Evolutionary conservation across 2,797 vertebrate genomes (phyloP).

Genomic region (Sphenodon punctatus): DNA sequence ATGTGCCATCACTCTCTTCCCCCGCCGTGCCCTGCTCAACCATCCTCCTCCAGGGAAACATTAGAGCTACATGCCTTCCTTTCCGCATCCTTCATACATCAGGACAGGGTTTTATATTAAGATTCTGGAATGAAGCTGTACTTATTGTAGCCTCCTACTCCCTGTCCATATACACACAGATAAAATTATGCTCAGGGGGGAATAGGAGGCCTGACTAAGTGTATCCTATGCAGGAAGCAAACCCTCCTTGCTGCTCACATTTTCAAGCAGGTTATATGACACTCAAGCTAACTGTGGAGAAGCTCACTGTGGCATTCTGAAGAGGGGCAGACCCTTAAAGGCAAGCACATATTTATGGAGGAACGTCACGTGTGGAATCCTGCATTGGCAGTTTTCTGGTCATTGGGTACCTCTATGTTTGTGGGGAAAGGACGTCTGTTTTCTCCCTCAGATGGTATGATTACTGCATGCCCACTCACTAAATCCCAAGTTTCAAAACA

Average conservation of each 20-base stretch:
- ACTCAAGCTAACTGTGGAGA: background rate
- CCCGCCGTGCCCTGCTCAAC: background rate
- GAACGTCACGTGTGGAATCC: background rate
- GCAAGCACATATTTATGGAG: background rate
- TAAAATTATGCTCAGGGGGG: background rate
- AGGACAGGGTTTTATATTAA: background rate
- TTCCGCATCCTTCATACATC: background rate
- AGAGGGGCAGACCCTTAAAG: background rate
- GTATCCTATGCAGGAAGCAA: background rate
- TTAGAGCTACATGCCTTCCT: background rate
- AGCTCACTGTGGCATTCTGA: background rate
- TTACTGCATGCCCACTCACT: constrained; percentile 52
- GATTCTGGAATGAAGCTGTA: background rate
- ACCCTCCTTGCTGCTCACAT: too few relatives aligned
- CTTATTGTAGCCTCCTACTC: too few relatives aligned
- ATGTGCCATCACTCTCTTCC: too few relatives aligned
- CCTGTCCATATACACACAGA: too few relatives aligned
- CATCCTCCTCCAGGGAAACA: background rate
- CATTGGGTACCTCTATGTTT: constrained; percentile 41
- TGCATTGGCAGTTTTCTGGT: constrained; percentile 37
- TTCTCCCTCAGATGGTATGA: constrained; percentile 49
- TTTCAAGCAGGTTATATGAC: background rate
- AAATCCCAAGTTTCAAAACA: constrained; percentile 50
- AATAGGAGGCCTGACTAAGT: background rate
- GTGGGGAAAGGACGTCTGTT: constrained; percentile 38